Evolutionary conservation across 2,113 vertebrate species (phyloP).

Genomic region (Epinephelus moara): DNA sequence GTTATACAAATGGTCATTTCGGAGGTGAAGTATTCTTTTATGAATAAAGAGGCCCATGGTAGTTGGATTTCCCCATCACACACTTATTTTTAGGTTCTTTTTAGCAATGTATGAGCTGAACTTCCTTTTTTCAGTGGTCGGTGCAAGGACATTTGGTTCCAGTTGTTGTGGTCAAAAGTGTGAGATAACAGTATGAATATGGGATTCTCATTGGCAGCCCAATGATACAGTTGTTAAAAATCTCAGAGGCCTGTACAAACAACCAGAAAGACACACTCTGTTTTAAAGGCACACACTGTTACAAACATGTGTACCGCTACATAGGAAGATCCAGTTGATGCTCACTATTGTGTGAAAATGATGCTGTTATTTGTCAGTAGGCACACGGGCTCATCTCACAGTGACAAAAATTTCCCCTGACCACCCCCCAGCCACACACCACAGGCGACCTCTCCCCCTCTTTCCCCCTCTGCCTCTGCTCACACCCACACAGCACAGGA

Average conservation of each 20-base stretch:
- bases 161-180: not conserved
- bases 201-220: not conserved
- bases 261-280: not conserved
- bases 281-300: not conserved
- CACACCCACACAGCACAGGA: constrained; percentile 52
- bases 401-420: constrained; percentile 40
- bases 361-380: constrained; percentile 27
- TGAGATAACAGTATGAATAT: not conserved
- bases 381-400: constrained; percentile 6
- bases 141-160: not conserved
- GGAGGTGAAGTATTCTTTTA: no score
- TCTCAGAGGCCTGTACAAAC: constrained; percentile 13
- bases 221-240: not conserved
- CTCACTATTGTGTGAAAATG: not conserved
- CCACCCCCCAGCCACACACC: constrained; percentile 16
- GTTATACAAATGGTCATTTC: no score
- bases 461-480: constrained; percentile 15
- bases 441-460: constrained; percentile 20
- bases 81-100: not conserved
- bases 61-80: not conserved
- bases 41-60: not conserved
- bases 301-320: not conserved
- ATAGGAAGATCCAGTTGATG: not conserved
- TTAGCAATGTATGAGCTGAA: not conserved
- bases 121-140: not conserved